Conservation (phyloP, 2,888 invertebrate species). For the Aplocera efformata region DNA sequence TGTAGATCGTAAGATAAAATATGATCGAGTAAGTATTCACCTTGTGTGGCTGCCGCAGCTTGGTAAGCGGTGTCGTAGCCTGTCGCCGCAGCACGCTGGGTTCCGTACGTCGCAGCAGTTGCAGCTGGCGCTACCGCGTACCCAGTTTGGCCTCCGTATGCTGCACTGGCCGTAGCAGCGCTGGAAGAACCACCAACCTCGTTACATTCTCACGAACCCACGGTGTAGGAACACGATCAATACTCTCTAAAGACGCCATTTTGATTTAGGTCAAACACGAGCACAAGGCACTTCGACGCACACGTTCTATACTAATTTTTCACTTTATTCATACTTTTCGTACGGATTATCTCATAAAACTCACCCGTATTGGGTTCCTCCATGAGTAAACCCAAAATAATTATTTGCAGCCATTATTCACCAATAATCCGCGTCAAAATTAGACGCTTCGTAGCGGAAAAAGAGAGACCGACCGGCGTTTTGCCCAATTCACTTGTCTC, state of each 20-base stretch:
- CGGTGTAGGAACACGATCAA: slow-evolving; percentile 52
- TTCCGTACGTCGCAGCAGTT: slow-evolving; percentile 91
- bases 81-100: slow-evolving; percentile 88
- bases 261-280: slow-evolving; percentile 67
- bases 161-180: slow-evolving; percentile 88
- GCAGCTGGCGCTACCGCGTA: slow-evolving; percentile 91
- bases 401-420: slow-evolving; percentile 93
- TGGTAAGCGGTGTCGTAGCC: slow-evolving; percentile 92
- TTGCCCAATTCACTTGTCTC: slow-evolving; percentile 41
- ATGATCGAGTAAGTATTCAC: slow-evolving; percentile 35
- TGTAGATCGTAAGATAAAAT: too few relatives aligned
- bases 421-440: slow-evolving; percentile 69
- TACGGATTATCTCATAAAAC: slow-evolving; percentile 39
- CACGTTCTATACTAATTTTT: slow-evolving; percentile 13
- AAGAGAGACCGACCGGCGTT: slow-evolving; percentile 58
- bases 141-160: slow-evolving; percentile 91
- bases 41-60: slow-evolving; percentile 89
- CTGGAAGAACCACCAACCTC: slow-evolving; percentile 56
- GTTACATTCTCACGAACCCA: slow-evolving; percentile 21
- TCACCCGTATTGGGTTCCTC: slow-evolving; percentile 95
- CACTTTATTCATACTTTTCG: neutral
- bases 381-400: slow-evolving; percentile 97
- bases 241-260: slow-evolving; percentile 66
- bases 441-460: slow-evolving; percentile 70
- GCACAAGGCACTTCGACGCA: slow-evolving; percentile 53